These are phyloP conservation scores for Tupaia tana DNA, from an alignment of 2,113 vertebrate species.

Conservation along the genomic window DNA sequence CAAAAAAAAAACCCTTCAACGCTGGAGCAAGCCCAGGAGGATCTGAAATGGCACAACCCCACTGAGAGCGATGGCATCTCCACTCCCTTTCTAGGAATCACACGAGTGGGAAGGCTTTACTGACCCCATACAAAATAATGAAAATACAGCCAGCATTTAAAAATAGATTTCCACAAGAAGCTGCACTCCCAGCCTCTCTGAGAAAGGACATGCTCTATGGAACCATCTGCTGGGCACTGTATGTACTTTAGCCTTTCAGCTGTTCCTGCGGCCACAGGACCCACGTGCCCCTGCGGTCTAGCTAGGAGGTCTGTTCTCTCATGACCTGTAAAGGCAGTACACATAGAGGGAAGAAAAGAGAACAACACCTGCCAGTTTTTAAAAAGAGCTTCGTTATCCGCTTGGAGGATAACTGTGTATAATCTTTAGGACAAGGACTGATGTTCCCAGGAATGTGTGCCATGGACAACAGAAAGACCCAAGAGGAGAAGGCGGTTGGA, in stretches of 20 bases:
- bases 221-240: not conserved
- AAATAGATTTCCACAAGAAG: not conserved
- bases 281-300: accelerated
- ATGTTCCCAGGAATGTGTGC: accelerated
- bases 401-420: not conserved
- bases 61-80: too few relatives aligned
- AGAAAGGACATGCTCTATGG: not conserved
- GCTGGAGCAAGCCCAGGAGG: not conserved
- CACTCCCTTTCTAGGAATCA: not conserved
- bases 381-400: not conserved
- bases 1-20: too few relatives aligned
- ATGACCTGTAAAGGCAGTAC: not conserved
- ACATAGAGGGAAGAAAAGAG: not conserved
- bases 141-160: not conserved
- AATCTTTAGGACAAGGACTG: not conserved
- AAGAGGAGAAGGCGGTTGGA: accelerated
- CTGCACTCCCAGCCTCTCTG: not conserved
- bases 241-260: not conserved
- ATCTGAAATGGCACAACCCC: not conserved
- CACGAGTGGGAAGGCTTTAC: not conserved
- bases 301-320: accelerated
- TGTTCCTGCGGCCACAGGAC: not conserved
- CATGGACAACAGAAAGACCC: not conserved
- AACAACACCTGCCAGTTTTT: not conserved
- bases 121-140: not conserved